Evolutionary conservation across 2,888 invertebrate species (phyloP).

Genomic region (Hetaerina titia): DNA sequence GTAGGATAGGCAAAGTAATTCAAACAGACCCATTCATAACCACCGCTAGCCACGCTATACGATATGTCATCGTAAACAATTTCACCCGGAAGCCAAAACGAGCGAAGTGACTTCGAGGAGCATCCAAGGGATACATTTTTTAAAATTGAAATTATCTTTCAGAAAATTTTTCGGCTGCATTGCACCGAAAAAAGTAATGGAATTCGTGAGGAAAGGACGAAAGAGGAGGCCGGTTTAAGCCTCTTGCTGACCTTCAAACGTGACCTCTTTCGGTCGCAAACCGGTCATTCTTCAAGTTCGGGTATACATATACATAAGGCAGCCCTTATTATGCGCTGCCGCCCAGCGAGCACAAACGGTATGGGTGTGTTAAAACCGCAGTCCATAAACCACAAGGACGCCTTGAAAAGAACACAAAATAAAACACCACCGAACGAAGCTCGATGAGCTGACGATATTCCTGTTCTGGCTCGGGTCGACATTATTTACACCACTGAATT

Average conservation of each 20-base stretch:
- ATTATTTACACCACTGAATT: background rate
- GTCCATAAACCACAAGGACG: conserved; percentile 20
- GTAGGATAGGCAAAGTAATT: background rate
- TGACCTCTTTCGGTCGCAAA: conserved; percentile 32
- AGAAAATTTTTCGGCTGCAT: background rate
- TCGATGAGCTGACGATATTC: background rate
- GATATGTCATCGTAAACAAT: background rate
- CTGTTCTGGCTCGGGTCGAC: background rate
- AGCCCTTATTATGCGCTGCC: background rate
- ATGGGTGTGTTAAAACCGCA: conserved; percentile 21
- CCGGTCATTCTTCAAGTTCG: conserved; percentile 27
- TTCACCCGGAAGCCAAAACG: background rate
- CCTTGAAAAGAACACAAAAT: background rate
- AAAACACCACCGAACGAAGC: background rate
- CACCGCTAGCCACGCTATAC: background rate
- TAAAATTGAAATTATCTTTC: background rate
- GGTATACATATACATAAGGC: conserved; percentile 30
- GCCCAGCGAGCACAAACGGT: background rate
- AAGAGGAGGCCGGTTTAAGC: background rate
- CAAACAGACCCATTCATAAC: background rate
- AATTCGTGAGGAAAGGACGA: background rate
- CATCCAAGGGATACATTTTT: background rate
- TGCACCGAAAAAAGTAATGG: background rate
- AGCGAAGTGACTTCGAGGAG: background rate
- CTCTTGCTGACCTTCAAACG: background rate